Evolutionary conservation across 2,113 vertebrate species (phyloP).

Genomic region (Forbesichthys agassizii): DNA sequence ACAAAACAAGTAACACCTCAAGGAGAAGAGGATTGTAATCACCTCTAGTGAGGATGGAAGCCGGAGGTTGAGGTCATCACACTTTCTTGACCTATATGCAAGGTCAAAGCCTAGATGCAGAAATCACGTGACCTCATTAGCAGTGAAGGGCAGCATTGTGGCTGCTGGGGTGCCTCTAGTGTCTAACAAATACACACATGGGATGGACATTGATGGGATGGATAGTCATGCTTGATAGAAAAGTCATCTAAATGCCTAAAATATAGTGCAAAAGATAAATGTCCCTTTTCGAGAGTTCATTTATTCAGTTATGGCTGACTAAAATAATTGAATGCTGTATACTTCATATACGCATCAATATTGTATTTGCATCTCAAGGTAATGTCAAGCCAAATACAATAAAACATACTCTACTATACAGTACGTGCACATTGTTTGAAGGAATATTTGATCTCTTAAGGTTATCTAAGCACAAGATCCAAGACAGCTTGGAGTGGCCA

Average conservation of each 20-base stretch:
- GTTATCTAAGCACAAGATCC: background rate
- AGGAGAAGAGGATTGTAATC: slow-evolving; percentile 47
- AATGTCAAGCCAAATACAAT: background rate
- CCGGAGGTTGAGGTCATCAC: slow-evolving; percentile 16
- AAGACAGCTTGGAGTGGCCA: no score
- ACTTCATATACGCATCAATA: background rate
- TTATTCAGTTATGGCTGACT: background rate
- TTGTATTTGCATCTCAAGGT: background rate
- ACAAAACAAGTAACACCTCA: slow-evolving; percentile 3
- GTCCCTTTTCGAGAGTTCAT: no score
- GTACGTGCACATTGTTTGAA: background rate
- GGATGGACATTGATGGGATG: no score
- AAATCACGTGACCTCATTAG: slow-evolving; percentile 32
- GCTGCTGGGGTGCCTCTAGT: no score
- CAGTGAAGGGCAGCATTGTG: no score
- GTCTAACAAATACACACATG: no score
- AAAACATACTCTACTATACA: background rate
- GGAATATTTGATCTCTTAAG: background rate
- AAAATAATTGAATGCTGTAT: background rate
- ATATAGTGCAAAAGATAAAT: background rate
- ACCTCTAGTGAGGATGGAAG: slow-evolving; percentile 47
- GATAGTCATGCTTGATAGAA: background rate
- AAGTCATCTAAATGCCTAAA: background rate
- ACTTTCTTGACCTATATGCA: slow-evolving; percentile 43
- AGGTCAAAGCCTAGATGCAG: slow-evolving; percentile 32